A percentile compares a stretch with the other conserved stretches of the same genome.
Conservation (phyloP, 2,888 invertebrate species). For the Aproaerema taeniolella region DNA sequence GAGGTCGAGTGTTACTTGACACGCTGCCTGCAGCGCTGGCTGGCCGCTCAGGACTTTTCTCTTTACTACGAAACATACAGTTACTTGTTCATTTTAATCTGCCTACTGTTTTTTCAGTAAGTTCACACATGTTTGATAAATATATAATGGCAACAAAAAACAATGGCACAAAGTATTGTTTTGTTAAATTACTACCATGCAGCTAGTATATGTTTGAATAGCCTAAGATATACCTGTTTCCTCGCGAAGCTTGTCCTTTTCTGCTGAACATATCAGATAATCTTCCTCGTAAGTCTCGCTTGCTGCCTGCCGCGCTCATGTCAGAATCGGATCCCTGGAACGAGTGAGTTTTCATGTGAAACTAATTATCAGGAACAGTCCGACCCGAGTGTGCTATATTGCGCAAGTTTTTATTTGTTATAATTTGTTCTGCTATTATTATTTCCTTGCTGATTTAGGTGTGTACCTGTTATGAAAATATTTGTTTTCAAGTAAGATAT, state of each 20-base stretch:
- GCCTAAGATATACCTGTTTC: slow-evolving; percentile 82
- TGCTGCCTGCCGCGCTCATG: slow-evolving; percentile 82
- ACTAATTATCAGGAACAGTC: background rate
- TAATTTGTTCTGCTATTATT: too few species aligned
- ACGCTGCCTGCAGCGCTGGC: slow-evolving; percentile 40
- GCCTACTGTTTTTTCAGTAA: too few species aligned
- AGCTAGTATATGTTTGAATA: too few species aligned
- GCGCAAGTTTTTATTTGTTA: too few species aligned
- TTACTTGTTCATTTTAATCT: background rate
- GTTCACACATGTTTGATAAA: too few species aligned
- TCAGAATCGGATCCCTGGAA: slow-evolving; percentile 84
- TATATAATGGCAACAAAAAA: too few species aligned
- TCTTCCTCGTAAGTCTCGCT: slow-evolving; percentile 87
- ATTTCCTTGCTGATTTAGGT: too few species aligned
- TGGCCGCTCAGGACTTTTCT: slow-evolving; percentile 59
- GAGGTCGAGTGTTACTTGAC: slow-evolving; percentile 48
- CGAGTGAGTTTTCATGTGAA: background rate
- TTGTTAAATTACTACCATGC: too few species aligned
- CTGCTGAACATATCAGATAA: slow-evolving; percentile 90
- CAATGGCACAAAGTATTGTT: too few species aligned
- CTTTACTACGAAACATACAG: slow-evolving; percentile 47
- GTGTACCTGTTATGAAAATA: too few species aligned
- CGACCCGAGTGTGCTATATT: too few species aligned
- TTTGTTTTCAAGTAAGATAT: too few species aligned
- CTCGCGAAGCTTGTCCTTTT: slow-evolving; percentile 78